Percentiles rank a stretch among this genome's conserved stretches.
Conservation (phyloP, 2,888 invertebrate species). For the Merodon equestris region DNA sequence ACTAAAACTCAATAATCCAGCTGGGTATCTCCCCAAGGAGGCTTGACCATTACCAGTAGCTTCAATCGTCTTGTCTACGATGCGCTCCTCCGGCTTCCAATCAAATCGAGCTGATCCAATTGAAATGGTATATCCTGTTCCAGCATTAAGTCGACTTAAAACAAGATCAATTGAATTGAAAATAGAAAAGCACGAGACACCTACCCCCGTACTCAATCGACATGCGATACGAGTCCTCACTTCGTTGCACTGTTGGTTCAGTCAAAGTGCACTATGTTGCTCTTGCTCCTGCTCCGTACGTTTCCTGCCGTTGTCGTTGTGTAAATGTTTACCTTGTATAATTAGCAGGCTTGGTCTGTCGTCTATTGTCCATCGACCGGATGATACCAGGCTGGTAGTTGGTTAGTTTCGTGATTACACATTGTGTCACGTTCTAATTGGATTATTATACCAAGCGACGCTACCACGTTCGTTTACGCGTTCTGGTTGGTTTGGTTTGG, state of each 20-base stretch:
- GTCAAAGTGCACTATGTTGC: neutral
- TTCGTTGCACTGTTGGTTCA: neutral
- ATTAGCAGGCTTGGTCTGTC: conserved; percentile 25
- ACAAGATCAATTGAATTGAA: conserved; percentile 47
- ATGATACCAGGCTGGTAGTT: conserved; percentile 11
- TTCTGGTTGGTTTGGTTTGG: no score
- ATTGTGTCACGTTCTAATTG: conserved; percentile 52
- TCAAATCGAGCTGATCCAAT: neutral
- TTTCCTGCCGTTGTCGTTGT: neutral
- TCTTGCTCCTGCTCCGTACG: no score
- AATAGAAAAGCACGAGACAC: conserved; percentile 24
- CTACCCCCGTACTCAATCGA: neutral
- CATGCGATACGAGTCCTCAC: conserved; percentile 6
- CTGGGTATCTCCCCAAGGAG: neutral
- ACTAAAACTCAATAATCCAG: neutral
- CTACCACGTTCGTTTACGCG: no score
- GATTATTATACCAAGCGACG: conserved; percentile 35
- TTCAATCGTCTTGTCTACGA: neutral
- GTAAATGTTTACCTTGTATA: conserved; percentile 50
- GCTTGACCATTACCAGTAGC: neutral
- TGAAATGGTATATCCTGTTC: conserved; percentile 36
- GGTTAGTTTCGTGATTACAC: conserved; percentile 42
- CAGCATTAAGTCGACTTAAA: conserved; percentile 40
- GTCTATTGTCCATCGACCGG: conserved; percentile 22
- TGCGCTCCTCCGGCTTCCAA: conserved; percentile 7